Conservation (phyloP, 2,797 vertebrate genomes). For the Enteromius thamalakanensis region DNA sequence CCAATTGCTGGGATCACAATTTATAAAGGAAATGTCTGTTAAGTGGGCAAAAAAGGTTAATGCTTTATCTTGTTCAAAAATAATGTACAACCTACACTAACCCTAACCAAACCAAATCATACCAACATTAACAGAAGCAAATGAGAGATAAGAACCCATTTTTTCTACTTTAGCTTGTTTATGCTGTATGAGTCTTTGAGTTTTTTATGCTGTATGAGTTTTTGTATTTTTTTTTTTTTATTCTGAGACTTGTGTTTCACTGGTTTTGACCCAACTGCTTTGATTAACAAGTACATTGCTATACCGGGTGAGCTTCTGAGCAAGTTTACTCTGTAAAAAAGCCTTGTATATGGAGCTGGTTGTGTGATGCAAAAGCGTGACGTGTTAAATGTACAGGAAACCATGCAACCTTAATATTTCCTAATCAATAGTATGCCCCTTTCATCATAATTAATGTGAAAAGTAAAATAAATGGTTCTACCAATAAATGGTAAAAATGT, state of each 20-base stretch:
- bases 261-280: no score
- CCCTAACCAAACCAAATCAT: not conserved
- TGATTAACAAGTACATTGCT: not conserved
- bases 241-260: not conserved
- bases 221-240: no score
- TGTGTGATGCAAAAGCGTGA: not conserved
- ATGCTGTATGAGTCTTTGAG: not conserved
- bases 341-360: not conserved
- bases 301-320: not conserved
- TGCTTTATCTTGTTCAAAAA: not conserved
- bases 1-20: not conserved
- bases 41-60: not conserved
- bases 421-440: not conserved
- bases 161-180: not conserved
- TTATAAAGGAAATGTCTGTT: not conserved
- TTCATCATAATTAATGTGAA: not conserved
- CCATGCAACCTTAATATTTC: not conserved
- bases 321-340: not conserved
- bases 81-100: not conserved
- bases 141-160: not conserved
- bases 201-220: no score
- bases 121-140: not conserved
- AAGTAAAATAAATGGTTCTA: not conserved
- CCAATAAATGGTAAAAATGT: not conserved
- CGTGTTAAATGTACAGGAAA: not conserved